phyloP scores from a whole-genome alignment of 2,888 invertebrate genomes.

The Rhimphoctona megacephalus region DNA sequence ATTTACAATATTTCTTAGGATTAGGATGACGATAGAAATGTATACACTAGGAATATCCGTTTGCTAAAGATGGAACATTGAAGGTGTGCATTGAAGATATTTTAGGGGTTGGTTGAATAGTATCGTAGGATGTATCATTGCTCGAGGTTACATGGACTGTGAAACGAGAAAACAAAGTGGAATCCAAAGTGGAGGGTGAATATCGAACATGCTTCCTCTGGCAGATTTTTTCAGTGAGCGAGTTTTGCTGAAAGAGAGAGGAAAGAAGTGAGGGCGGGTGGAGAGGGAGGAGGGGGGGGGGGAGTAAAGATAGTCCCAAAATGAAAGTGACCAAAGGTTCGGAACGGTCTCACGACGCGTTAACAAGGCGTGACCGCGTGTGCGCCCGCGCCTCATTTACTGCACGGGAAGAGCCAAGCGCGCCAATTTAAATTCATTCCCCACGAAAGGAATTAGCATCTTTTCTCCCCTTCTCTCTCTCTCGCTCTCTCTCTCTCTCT shows the following conservation, averaged over 20 bases:
- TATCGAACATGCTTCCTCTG: slow-evolving; percentile 38
- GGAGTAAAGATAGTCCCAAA: slow-evolving; percentile 68
- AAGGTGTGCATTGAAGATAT: not conserved
- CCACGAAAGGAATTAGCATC: slow-evolving; percentile 64
- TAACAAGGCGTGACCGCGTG: slow-evolving; percentile 72
- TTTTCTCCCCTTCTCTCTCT: slow-evolving; percentile 25
- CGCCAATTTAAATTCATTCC: slow-evolving; percentile 68
- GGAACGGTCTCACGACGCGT: slow-evolving; percentile 65
- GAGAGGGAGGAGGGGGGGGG: not conserved
- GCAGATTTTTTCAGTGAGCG: slow-evolving; percentile 2
- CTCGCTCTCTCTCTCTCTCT: too few relatives aligned
- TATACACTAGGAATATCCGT: not conserved
- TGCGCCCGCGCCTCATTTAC: slow-evolving; percentile 70
- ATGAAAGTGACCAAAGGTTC: slow-evolving; percentile 67
- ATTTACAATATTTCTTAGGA: not conserved
- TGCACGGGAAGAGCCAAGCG: slow-evolving; percentile 64
- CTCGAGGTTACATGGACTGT: slow-evolving; percentile 11
- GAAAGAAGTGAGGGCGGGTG: slow-evolving; percentile 9
- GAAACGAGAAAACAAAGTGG: slow-evolving; percentile 45
- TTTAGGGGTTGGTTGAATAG: slow-evolving; percentile 32
- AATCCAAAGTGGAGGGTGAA: slow-evolving; percentile 23
- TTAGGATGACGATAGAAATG: not conserved
- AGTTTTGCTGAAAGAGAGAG: not conserved
- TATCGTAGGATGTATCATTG: slow-evolving; percentile 53
- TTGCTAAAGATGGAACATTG: not conserved